Conservation (phyloP, 2,888 invertebrate species). For the Macrosiphum euphorbiae region DNA sequence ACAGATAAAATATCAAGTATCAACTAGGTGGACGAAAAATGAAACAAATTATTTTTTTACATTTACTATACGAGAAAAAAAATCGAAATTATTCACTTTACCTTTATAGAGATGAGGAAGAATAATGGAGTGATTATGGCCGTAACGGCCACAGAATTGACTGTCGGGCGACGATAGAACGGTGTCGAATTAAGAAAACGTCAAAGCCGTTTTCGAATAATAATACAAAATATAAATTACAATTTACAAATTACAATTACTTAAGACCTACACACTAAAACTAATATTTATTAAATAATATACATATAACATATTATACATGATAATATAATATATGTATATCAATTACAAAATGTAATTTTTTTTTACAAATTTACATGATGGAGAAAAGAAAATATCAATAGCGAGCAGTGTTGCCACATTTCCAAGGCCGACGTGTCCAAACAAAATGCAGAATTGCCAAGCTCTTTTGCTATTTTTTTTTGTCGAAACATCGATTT, state of each 20-base stretch:
- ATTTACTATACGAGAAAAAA: not conserved
- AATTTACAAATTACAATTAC: not conserved
- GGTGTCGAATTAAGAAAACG: not conserved
- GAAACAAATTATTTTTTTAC: not conserved
- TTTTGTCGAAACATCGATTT: not conserved
- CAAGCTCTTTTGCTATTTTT: not conserved
- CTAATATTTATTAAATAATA: conserved; percentile 38
- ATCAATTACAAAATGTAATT: not conserved
- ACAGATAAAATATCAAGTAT: not conserved
- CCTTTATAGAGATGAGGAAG: conserved; percentile 35
- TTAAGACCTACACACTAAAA: conserved; percentile 45
- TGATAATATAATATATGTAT: conserved; percentile 20
- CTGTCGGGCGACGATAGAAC: not conserved
- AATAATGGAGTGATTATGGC: conserved; percentile 25
- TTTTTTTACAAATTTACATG: conserved; percentile 53
- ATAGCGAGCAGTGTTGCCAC: conserved; percentile 63
- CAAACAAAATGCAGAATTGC: conserved; percentile 62
- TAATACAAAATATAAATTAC: not conserved
- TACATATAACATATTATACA: conserved; percentile 19
- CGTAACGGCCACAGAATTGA: conserved; percentile 21
- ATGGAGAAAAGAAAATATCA: conserved; percentile 64
- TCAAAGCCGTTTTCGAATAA: not conserved
- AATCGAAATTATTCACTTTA: conserved; percentile 15
- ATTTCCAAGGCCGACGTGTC: conserved; percentile 63
- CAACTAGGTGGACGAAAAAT: not conserved